Base-by-base conservation (phyloP, 2,113 vertebrate species). In the Cololabis saira region DNA sequence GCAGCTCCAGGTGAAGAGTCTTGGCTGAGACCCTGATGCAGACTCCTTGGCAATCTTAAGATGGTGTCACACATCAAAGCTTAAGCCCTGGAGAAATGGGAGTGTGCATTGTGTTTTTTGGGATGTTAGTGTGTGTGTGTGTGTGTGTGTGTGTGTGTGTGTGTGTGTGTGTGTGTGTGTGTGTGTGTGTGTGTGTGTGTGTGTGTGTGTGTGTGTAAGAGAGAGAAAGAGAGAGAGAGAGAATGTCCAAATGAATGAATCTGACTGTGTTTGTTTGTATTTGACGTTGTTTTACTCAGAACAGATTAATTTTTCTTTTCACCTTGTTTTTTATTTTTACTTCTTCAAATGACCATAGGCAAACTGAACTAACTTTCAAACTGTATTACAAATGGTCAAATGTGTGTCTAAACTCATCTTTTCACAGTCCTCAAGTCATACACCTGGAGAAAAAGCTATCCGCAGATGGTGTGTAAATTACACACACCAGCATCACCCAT, bases 1-100 rank as follows among this genome's bases (percentile, higher is more conserved):
- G 68, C 87, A 83, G 85, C 87, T 90, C 76, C 91, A 91, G 91
- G 91, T 90, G 85, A 93, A 91, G 83, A 89, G 57, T 73, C 66
- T 85, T 81, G 83, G 79, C 71, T 86, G 71, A 90, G 91, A 80
- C 66, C 67, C 42, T 48, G 66, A 76, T 89, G 87, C 67, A 66
- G 77, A 76, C 90, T 93, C 81, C 83, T 91, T 88, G 74, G 37
- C 61, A 84, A 70, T 61, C 66, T 79, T 80, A 78, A 82, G 85
- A 86, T 84, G 69, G 79, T 61, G 65, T 71, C 72, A 61, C 73
- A 61, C 84, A 87, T 87, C 88, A 92, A 91, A 93, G 80, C 64
- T 79, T 62, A 54, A 65, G 58, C 70, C 72, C 71, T 24, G 74
- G 43, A 67, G 67, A 82, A 56, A 76, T 67, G 37, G 24, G 30